These are phyloP conservation scores for Ciconia maguari DNA, from an alignment of 2,113 vertebrate genomes.

Conservation along the genomic window DNA sequence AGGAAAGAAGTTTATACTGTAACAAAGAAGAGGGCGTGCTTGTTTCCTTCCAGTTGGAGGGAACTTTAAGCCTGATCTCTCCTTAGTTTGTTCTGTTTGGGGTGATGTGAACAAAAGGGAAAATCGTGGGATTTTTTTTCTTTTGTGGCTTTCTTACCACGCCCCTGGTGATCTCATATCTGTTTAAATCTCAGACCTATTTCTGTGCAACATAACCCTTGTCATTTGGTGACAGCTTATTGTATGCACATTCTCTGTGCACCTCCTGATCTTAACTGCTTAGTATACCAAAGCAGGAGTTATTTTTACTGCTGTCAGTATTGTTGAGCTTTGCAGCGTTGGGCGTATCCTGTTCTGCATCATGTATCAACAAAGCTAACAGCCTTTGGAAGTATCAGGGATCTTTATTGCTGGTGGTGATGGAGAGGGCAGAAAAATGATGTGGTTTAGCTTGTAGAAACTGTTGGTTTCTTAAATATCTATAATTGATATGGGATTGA, in stretches of 20 bases:
- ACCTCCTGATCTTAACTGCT: background rate
- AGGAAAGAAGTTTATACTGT: background rate
- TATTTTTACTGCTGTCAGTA: background rate
- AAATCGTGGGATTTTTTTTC: background rate
- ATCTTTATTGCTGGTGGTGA: background rate
- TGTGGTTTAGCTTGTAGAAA: background rate
- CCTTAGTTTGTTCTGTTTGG: background rate
- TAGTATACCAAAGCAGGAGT: background rate
- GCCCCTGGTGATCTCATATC: background rate
- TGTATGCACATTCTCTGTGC: background rate
- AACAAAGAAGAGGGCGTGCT: background rate
- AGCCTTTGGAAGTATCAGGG: background rate
- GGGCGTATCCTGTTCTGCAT: background rate
- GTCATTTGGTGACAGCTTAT: background rate
- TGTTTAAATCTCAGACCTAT: background rate
- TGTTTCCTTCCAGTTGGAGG: background rate
- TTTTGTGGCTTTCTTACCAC: background rate
- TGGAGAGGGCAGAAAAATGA: background rate
- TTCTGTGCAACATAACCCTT: background rate
- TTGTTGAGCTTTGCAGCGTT: background rate
- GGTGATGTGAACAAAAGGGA: background rate
- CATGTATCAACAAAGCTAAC: background rate
- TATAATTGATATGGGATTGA: fast-evolving
- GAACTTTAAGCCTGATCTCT: background rate
- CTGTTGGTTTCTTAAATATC: background rate